phyloP scores from a whole-genome alignment of 2,797 vertebrate species.

The Molossus molossus region DNA sequence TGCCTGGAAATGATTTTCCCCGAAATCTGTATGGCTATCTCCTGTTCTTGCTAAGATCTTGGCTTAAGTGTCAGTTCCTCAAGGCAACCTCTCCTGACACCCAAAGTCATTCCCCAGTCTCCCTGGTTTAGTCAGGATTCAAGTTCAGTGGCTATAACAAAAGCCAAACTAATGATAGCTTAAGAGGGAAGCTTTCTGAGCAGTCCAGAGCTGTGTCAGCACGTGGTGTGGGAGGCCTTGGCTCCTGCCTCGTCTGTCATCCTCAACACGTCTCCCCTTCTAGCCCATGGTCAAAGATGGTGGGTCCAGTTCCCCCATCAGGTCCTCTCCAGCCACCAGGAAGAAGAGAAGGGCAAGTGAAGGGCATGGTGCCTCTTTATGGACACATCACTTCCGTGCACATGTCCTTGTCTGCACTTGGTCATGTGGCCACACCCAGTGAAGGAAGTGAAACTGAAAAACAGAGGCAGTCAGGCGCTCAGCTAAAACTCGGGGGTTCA shows the following conservation, averaged over 20 bases:
- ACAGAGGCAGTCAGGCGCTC: neutral
- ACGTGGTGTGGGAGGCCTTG: neutral
- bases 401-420: neutral
- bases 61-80: neutral
- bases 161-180: neutral
- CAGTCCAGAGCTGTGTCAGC: neutral
- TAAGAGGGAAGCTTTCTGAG: neutral
- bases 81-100: neutral
- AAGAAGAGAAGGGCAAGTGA: neutral
- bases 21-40: neutral
- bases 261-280: neutral
- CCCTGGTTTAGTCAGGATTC: neutral
- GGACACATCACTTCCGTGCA: neutral
- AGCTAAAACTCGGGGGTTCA: neutral
- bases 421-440: neutral
- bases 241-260: neutral
- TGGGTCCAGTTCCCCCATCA: neutral
- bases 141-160: neutral
- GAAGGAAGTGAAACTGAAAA: neutral
- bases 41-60: constrained; percentile 21
- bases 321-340: neutral
- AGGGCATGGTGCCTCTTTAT: neutral
- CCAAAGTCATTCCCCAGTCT: neutral
- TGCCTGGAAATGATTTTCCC: neutral
- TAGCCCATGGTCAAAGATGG: neutral